phyloP scores from a whole-genome alignment of 2,888 invertebrate species.

The Polylopha cassiicola region DNA sequence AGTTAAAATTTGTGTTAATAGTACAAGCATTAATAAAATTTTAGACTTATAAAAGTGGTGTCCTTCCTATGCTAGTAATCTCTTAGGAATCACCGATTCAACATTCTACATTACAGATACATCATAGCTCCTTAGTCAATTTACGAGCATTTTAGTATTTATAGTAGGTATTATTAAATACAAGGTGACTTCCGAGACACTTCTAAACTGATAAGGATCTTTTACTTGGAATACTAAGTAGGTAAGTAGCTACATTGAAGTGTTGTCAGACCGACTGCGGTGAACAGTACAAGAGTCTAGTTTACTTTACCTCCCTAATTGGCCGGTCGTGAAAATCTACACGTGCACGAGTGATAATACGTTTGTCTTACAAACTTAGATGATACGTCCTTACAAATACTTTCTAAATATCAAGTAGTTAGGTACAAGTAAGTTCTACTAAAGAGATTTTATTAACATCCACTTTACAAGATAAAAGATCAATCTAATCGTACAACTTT shows the following conservation, averaged over 20 bases:
- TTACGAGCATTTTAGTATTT: too few species aligned
- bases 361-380: conserved; percentile 18
- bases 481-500: conserved; percentile 7
- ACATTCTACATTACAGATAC: too few species aligned
- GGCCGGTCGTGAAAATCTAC: conserved; percentile 15
- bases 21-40: conserved; percentile 27
- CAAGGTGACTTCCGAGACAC: conserved; percentile 8
- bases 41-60: conserved; percentile 27
- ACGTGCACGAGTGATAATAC: conserved; percentile 10
- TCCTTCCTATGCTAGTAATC: conserved; percentile 33
- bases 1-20: conserved; percentile 21
- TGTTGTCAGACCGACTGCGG: conserved; percentile 11
- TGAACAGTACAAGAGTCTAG: conserved; percentile 12
- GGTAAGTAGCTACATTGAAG: conserved; percentile 7
- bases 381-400: conserved; percentile 15
- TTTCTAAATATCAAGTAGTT: conserved; percentile 12
- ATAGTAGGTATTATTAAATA: neutral
- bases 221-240: conserved; percentile 11
- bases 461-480: conserved; percentile 11
- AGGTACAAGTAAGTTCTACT: conserved; percentile 6
- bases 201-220: conserved; percentile 15
- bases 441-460: conserved; percentile 2
- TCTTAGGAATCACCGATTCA: conserved; percentile 40
- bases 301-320: conserved; percentile 13
- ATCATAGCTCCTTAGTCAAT: neutral